Percentiles rank a stretch among this genome's conserved stretches.
phyloP scores from a whole-genome alignment of 1,140 invertebrate species.

The Streblospio benedicti region DNA sequence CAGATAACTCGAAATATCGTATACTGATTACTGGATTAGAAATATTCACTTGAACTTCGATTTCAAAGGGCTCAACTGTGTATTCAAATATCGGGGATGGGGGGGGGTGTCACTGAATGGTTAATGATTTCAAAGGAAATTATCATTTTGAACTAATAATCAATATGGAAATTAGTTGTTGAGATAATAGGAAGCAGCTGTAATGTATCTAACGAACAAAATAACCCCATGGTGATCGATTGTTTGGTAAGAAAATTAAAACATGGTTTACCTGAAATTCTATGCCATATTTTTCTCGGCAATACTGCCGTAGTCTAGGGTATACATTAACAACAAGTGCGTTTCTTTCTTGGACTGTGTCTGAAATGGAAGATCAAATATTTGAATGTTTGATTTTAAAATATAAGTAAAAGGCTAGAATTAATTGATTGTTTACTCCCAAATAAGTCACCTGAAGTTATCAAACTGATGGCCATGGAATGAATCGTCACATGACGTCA shows the following conservation, averaged over 20 bases:
- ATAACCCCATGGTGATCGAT: not conserved
- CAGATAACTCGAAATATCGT: no score
- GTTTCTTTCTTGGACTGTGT: conserved; percentile 94
- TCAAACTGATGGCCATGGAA: no score
- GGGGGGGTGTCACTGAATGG: not conserved
- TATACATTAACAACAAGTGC: conserved; percentile 97
- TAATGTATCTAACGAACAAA: not conserved
- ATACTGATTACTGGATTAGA: no score
- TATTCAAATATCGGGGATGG: no score
- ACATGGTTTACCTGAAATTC: conserved; percentile 77
- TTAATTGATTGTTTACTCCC: no score
- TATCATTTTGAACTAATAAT: not conserved
- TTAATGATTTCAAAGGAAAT: not conserved
- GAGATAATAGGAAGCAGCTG: not conserved
- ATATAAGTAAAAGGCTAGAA: no score
- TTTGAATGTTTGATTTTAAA: no score
- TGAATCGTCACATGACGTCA: no score
- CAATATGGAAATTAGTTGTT: not conserved
- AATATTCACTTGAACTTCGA: no score
- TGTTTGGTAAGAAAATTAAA: not conserved
- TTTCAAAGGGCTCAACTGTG: no score
- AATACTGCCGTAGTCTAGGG: conserved; percentile 91
- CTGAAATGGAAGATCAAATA: no score
- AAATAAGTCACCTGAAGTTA: no score
- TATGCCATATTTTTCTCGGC: conserved; percentile 90